Evolutionary conservation across 1,140 invertebrate species (phyloP), one percentile per base, ranked within the genome.

Genomic region (Drosophila kepulauana): DNA sequence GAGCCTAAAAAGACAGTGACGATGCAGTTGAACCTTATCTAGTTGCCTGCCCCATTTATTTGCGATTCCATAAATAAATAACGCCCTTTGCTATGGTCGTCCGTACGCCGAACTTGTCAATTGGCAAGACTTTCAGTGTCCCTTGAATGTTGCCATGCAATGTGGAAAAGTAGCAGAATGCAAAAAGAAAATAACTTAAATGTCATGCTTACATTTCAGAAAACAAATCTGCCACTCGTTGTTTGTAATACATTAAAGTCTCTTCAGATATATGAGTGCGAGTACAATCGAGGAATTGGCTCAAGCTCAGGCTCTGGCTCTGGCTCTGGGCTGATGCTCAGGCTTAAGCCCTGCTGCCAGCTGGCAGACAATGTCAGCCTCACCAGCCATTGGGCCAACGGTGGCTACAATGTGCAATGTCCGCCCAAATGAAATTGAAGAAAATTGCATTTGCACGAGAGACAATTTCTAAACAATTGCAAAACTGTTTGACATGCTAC

Each of bases 401-500:
- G 25, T 67, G 71, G 46, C 49, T 56, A 49, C 49, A 54, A 25
- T 25, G 20, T 43, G 46, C 65, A 66, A 49, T 72, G 75, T 81
- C 81, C 85, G 85, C 81, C 86, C 81, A 86, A 89, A 89, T 90
- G 81, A 90, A 89, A 89, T 89, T 90, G 86, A 90, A 90, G 86
- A 89, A 89, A 89, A 89, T 89, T 89, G 86, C 86, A 89, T 89
- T 89, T 89, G 86, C 86, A 89, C 86, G 86, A 90, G 86, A 89
- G 86, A 89, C 86, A 90, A 89, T 89, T 89, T 86, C 86, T 87
- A 89, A 89, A 89, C 86, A 89, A 90, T 89, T 89, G 86, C 81
- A 89, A 86, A 89, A 89, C 87, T 80, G 86, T 89, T 90, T 89
- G 86, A 89, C 86, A 89, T 76, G 87, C 86, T 79, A 80, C 78